A percentile compares a stretch with the other conserved stretches of the same genome.
Conservation (phyloP, 2,888 invertebrate species). For the Chelonus formosanus region DNA sequence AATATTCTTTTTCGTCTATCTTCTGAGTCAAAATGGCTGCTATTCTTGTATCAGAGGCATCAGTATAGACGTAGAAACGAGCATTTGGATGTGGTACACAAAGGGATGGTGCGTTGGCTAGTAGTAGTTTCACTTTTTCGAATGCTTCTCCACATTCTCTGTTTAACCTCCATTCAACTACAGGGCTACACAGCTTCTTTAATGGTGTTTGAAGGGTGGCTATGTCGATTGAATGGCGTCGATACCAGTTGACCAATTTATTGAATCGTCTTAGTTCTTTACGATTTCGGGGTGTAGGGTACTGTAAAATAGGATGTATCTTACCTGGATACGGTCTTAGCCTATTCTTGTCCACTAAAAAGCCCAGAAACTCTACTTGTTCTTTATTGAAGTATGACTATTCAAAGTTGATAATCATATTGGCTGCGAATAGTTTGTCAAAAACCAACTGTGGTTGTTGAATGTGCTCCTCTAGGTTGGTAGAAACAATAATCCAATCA, state of each 20-base stretch:
- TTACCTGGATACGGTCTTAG: slow-evolving; percentile 37
- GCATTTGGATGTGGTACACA: slow-evolving; percentile 31
- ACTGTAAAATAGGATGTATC: slow-evolving; percentile 35
- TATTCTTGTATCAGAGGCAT: too few relatives aligned
- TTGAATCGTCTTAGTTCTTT: slow-evolving; percentile 35
- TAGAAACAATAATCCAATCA: slow-evolving; percentile 22
- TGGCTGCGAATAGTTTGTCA: too few relatives aligned
- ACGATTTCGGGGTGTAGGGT: slow-evolving; percentile 23
- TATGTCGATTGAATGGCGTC: slow-evolving; percentile 26
- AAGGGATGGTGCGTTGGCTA: slow-evolving; percentile 22
- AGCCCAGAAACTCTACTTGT: slow-evolving; percentile 34
- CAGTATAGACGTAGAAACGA: slow-evolving; percentile 17
- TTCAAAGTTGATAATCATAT: too few relatives aligned
- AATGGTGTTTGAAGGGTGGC: slow-evolving; percentile 22
- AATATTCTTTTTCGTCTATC: slow-evolving; percentile 22
- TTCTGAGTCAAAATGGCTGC: too few relatives aligned
- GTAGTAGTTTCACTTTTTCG: slow-evolving; percentile 26
- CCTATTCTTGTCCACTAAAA: slow-evolving; percentile 33
- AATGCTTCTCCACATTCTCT: slow-evolving; percentile 30
- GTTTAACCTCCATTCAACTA: slow-evolving; percentile 37
- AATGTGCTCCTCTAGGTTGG: too few relatives aligned
- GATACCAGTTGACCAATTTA: slow-evolving; percentile 37
- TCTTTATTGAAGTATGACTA: too few relatives aligned
- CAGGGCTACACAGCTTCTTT: slow-evolving; percentile 30
- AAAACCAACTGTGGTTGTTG: too few relatives aligned